phyloP scores from a whole-genome alignment of 2,888 invertebrate species.

The Plagiodera versicolora region DNA sequence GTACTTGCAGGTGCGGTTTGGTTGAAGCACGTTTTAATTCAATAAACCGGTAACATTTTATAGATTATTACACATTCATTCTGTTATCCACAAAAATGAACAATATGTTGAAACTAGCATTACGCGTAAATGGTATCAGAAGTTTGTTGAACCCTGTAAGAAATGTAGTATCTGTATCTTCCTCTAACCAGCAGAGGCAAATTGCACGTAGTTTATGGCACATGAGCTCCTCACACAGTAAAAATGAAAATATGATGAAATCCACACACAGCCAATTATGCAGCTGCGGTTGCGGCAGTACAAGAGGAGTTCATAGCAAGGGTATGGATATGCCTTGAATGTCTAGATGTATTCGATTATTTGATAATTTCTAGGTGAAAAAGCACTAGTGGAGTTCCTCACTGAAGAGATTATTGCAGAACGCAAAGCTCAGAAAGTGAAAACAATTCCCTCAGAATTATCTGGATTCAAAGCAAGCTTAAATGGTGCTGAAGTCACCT shows the following conservation, averaged over 20 bases:
- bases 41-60: background rate
- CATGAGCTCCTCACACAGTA: constrained; percentile 60
- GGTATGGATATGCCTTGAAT: constrained; percentile 55
- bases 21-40: background rate
- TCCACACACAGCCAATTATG: constrained; percentile 65
- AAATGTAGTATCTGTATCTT: constrained; percentile 41
- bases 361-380: constrained; percentile 66
- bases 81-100: constrained; percentile 61
- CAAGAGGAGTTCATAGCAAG: constrained; percentile 68
- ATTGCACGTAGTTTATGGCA: constrained; percentile 73
- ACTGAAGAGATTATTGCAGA: constrained; percentile 93
- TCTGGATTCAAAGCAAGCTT: constrained; percentile 80
- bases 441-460: constrained; percentile 73
- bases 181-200: constrained; percentile 60
- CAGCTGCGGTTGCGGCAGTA: constrained; percentile 65
- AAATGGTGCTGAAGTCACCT: constrained; percentile 82
- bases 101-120: constrained; percentile 65
- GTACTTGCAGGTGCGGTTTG: too few species aligned
- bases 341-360: background rate
- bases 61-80: too few species aligned
- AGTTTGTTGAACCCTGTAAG: constrained; percentile 46
- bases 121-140: constrained; percentile 53
- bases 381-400: constrained; percentile 86
- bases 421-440: constrained; percentile 77
- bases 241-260: constrained; percentile 51